These are phyloP conservation scores for Hemitrygon akajei DNA, from an alignment of 2,797 vertebrate species.

Conservation along the genomic window DNA sequence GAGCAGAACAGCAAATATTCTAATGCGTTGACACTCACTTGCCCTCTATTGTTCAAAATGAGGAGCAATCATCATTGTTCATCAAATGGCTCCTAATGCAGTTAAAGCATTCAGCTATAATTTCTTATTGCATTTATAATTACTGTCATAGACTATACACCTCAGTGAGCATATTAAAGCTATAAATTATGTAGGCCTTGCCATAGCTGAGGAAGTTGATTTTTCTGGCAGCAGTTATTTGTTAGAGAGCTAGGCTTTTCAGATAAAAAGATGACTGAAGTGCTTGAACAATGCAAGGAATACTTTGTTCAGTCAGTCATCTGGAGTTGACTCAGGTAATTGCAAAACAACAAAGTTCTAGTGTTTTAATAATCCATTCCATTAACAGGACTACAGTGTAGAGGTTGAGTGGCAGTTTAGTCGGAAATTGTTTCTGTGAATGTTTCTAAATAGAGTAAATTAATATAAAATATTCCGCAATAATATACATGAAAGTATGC, in stretches of 20 bases:
- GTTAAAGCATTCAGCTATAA: conserved; percentile 99
- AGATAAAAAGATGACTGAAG: conserved; percentile 59
- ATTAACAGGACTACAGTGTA: conserved; percentile 22
- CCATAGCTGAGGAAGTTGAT: conserved; percentile 87
- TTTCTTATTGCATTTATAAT: conserved; percentile 99
- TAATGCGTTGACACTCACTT: conserved; percentile 94
- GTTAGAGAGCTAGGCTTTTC: conserved; percentile 86
- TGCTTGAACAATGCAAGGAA: conserved; percentile 36
- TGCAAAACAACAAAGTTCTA: conserved; percentile 37
- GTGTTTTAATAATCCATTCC: conserved; percentile 37
- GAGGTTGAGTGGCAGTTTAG: conserved; percentile 33
- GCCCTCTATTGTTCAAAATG: conserved; percentile 98
- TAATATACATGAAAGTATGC: conserved; percentile 7
- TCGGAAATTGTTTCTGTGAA: conserved; percentile 19
- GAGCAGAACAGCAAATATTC: conserved; percentile 79
- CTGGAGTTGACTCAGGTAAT: conserved; percentile 35
- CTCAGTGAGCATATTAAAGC: conserved; percentile 99
- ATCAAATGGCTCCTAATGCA: conserved; percentile 98
- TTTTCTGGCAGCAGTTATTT: conserved; percentile 90
- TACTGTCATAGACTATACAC: conserved; percentile 99
- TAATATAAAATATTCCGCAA: conserved; percentile 33
- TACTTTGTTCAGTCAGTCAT: conserved; percentile 37
- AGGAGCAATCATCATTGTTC: conserved; percentile 95
- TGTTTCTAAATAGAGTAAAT: conserved; percentile 37
- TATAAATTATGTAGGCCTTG: conserved; percentile 99